These are phyloP conservation scores for Notoglanidium macrostoma DNA, from an alignment of 2,797 vertebrate genomes.

Conservation along the genomic window DNA sequence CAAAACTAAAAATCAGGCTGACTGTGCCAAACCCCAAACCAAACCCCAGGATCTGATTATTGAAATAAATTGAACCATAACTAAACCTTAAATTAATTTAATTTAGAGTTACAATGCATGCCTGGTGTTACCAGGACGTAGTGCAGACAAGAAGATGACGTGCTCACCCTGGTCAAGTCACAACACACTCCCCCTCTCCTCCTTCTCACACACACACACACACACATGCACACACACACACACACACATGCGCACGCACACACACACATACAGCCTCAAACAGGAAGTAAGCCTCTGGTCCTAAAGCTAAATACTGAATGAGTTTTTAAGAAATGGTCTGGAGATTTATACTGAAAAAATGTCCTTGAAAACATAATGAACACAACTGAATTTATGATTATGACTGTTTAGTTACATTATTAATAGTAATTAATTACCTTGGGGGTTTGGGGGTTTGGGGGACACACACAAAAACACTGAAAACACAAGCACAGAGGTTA, in stretches of 20 bases:
- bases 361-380: not conserved
- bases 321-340: not conserved
- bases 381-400: not conserved
- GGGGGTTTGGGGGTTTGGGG: too few relatives aligned
- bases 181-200: slow-evolving; percentile 47
- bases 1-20: not conserved
- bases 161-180: not conserved
- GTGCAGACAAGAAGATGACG: not conserved
- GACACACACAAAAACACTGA: too few relatives aligned
- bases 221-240: slow-evolving; percentile 62
- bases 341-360: not conserved
- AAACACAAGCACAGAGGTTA: slow-evolving; percentile 36
- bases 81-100: not conserved
- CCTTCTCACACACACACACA: slow-evolving; percentile 55
- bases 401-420: not conserved
- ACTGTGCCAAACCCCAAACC: not conserved
- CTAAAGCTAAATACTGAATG: slow-evolving; percentile 17
- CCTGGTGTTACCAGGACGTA: not conserved
- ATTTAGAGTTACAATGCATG: not conserved
- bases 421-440: too few relatives aligned
- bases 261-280: slow-evolving; percentile 29
- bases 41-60: not conserved
- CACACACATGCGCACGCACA: slow-evolving; percentile 32
- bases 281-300: slow-evolving; percentile 55
- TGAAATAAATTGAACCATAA: not conserved